Percentiles rank a stretch among this genome's conserved stretches.
phyloP scores from a whole-genome alignment of 2,888 invertebrate species.

The Exephanes ischioxanthus region DNA sequence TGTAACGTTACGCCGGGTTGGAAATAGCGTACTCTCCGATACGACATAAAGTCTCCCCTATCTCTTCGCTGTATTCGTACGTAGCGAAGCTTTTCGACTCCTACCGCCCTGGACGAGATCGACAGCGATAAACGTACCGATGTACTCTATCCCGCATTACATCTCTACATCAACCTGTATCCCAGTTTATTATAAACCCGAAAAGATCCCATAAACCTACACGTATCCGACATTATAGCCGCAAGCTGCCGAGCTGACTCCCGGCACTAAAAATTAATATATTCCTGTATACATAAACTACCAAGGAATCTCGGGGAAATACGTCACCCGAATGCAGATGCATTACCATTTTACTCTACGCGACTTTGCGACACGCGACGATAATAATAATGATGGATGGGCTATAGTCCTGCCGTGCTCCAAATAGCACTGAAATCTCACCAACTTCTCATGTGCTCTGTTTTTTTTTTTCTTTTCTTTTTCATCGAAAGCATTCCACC shows the following conservation, averaged over 20 bases:
- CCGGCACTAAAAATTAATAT: constrained; percentile 59
- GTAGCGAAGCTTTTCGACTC: not conserved
- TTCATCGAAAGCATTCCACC: constrained; percentile 6
- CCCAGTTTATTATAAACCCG: constrained; percentile 33
- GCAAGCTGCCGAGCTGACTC: constrained; percentile 4
- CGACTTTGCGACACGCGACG: constrained; percentile 24
- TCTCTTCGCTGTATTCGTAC: not conserved
- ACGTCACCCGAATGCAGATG: constrained; percentile 39
- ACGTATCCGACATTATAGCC: constrained; percentile 29
- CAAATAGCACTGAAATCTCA: constrained; percentile 1
- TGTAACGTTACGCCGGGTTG: not conserved
- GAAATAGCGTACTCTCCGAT: not conserved
- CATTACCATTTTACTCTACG: constrained; percentile 31
- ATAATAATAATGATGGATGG: constrained; percentile 30
- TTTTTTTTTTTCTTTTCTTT: not conserved
- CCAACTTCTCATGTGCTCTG: not conserved
- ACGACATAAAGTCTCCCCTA: constrained; percentile 2
- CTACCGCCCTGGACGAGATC: not conserved
- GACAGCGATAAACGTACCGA: constrained; percentile 3
- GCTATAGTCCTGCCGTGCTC: not conserved
- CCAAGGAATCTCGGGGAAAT: constrained; percentile 37
- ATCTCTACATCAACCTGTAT: constrained; percentile 29
- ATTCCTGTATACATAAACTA: constrained; percentile 55
- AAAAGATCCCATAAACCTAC: constrained; percentile 50
- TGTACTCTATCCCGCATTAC: constrained; percentile 15